Evolutionary conservation across 1,140 invertebrate species (phyloP).

Genomic region (Tetragnatha versicolor): DNA sequence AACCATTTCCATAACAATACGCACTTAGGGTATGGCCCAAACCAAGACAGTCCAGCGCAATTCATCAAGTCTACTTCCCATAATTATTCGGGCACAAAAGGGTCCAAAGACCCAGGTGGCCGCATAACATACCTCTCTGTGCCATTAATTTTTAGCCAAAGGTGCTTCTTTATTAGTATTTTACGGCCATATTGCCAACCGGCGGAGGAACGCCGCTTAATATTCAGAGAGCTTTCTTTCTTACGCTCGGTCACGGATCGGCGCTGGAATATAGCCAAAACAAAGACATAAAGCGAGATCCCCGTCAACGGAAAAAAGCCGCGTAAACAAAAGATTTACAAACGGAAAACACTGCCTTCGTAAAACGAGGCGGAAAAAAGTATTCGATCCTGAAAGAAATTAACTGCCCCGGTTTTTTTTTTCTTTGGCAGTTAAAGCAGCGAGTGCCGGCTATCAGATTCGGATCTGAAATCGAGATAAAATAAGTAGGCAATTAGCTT

Average conservation of each 20-base stretch:
- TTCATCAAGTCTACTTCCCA: not conserved
- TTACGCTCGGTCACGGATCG: constrained; percentile 9
- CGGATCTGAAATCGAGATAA: too few species aligned
- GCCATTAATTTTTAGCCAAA: constrained; percentile 2
- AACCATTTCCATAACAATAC: not conserved
- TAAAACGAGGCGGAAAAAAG: not conserved
- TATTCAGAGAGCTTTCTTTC: constrained; percentile 13
- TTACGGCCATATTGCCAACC: not conserved
- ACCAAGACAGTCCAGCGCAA: not conserved
- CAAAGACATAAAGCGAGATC: constrained; percentile 15
- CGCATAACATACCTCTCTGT: not conserved
- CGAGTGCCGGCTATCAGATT: too few species aligned
- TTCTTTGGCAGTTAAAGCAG: too few species aligned
- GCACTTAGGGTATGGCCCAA: not conserved
- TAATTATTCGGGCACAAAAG: not conserved
- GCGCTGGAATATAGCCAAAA: constrained; percentile 38
- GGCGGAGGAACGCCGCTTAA: not conserved
- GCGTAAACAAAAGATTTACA: constrained; percentile 44
- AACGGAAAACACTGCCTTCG: constrained; percentile 32
- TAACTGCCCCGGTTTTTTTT: constrained; percentile 31
- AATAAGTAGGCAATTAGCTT: too few species aligned
- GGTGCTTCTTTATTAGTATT: not conserved
- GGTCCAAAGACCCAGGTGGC: not conserved
- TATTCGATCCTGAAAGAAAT: constrained; percentile 18
- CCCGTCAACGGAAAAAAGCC: not conserved